Evolutionary conservation across 2,888 invertebrate species (phyloP), one percentile per base, ranked within the genome.

Genomic region (Drosophila sordidula): DNA sequence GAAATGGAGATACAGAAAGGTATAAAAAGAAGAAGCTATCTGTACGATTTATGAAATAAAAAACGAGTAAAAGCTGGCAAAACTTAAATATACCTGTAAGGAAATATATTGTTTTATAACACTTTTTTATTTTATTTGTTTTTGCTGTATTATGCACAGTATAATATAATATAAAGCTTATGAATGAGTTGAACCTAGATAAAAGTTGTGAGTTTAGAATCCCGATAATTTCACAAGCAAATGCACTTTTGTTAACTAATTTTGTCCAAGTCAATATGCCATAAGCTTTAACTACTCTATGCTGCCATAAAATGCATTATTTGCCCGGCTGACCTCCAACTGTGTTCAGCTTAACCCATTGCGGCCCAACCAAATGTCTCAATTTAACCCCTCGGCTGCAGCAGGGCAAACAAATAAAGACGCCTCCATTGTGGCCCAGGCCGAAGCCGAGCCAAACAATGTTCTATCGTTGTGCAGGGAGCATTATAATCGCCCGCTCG

Each of bases 401-500:
- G 34, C 22, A 26, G 42, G 29, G 44, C 14, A 41, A 46, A 18
- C 41, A 34, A 34, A 52, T 41, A 52, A 41, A 16, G 36, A 12
- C 26, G 8, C 6, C 26, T 12, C 32, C 9, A 34, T 34, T 34
- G 34, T 34, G 34, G 0, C 11, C 39, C 1, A n/a, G 32, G 6
- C 16, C 6, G 32, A 12, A 12, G 9, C 4, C 22, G 26, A 42
- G 3, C 32, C 68, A 62, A 45, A 57, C 34, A 59, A 39, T 45
- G 11, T 55, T 58, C 29, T 34, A 25, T 25, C 16, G 46, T 29
- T 29, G 29, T 3, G 29, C 29, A 26, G 26, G 29, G 16, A 52
- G 45, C 56, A 68, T 57, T 59, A 64, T 64, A 69, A 66, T 62
- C 42, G 45, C 45, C 18, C 22, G 45, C 26, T 26, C 8, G 29